Conservation (phyloP, 2,797 vertebrate species). For the Halcyon leucocephala region DNA sequence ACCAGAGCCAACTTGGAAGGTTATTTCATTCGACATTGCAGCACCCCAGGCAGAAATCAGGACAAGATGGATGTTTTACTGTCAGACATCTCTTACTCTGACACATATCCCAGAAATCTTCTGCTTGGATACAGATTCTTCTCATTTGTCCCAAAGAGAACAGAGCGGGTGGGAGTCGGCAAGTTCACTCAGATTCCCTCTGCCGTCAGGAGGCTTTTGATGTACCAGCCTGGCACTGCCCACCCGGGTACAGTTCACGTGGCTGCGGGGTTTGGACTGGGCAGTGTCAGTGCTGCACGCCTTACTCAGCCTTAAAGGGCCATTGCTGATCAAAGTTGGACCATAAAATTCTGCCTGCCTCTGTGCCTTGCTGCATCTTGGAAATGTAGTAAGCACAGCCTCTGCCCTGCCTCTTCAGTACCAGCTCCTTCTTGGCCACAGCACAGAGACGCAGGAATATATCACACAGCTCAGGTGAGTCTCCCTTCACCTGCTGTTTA, state of each 20-base stretch:
- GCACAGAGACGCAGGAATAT: background rate
- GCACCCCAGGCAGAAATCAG: slow-evolving; percentile 23
- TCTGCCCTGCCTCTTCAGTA: background rate
- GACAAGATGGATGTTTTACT: background rate
- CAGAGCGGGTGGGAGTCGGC: background rate
- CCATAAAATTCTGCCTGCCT: background rate
- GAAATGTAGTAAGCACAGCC: background rate
- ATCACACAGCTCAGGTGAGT: background rate
- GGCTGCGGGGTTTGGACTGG: background rate
- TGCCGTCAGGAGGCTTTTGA: background rate
- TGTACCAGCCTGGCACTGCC: slow-evolving; percentile 47
- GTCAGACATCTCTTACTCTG: background rate
- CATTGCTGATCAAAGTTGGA: background rate
- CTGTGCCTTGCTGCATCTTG: background rate
- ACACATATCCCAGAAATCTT: slow-evolving; percentile 44
- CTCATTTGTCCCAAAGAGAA: slow-evolving; percentile 50
- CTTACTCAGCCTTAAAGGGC: slow-evolving; percentile 57
- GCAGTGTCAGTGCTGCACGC: background rate
- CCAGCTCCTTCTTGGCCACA: background rate
- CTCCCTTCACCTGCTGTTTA: background rate
- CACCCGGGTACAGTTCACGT: slow-evolving; percentile 4
- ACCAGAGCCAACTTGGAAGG: slow-evolving; percentile 75
- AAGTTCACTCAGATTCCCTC: slow-evolving; percentile 39
- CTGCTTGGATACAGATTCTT: background rate
- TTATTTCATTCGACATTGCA: slow-evolving; percentile 53